These are phyloP conservation scores for Gymnoscopelus microlampas DNA, from an alignment of 2,797 vertebrate species.

Conservation along the genomic window DNA sequence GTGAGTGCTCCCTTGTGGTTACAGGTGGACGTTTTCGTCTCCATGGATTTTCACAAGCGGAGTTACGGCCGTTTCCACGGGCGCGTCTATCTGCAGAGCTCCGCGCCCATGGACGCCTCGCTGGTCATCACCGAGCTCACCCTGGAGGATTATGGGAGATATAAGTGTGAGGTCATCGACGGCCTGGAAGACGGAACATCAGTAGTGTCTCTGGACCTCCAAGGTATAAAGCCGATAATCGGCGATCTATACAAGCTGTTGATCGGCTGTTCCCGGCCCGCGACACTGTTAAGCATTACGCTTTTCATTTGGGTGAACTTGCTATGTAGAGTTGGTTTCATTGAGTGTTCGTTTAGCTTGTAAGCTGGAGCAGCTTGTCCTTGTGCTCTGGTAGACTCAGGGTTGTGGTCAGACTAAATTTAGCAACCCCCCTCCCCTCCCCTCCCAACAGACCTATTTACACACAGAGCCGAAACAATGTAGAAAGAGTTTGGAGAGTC, in stretches of 20 bases:
- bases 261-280: no score
- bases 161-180: constrained; percentile 97
- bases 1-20: background rate
- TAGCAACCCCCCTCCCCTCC: constrained; percentile 26
- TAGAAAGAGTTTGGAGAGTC: no score
- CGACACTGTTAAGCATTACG: background rate
- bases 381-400: background rate
- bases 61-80: constrained; percentile 91
- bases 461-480: no score
- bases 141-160: constrained; percentile 94
- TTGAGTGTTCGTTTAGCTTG: constrained; percentile 6
- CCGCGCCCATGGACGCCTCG: constrained; percentile 88
- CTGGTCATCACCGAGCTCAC: constrained; percentile 88
- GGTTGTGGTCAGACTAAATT: constrained; percentile 42
- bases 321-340: background rate
- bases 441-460: no score
- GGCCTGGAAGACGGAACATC: constrained; percentile 92
- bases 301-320: background rate
- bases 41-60: constrained; percentile 92
- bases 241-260: no score
- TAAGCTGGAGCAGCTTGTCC: constrained; percentile 17
- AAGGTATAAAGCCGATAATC: constrained; percentile 80
- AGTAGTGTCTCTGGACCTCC: constrained; percentile 89
- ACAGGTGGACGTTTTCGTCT: constrained; percentile 90
- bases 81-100: constrained; percentile 86